Percentiles rank a stretch among this genome's conserved stretches.
phyloP scores from a whole-genome alignment of 1,140 invertebrate genomes.

The Orchestia grillus region DNA sequence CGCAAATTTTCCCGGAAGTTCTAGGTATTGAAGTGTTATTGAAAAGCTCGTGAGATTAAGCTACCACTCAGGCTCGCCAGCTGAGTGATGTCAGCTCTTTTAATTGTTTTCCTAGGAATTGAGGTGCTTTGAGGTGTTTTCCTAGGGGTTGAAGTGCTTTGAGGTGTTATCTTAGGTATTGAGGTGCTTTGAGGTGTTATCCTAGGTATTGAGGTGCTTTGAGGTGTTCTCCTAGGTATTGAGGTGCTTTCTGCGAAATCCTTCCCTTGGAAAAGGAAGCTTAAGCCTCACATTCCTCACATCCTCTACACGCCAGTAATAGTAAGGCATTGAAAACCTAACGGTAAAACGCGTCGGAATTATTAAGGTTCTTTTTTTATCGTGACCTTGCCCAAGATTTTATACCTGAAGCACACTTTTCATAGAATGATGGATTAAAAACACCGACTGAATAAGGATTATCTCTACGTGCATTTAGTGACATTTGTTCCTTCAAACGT shows the following conservation, averaged over 20 bases:
- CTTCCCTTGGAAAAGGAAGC: too few relatives aligned
- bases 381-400: too few relatives aligned
- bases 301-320: too few relatives aligned
- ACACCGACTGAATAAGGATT: too few relatives aligned
- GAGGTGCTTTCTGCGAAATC: not conserved
- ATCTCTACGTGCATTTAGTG: too few relatives aligned
- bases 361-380: too few relatives aligned
- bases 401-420: too few relatives aligned
- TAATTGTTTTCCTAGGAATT: not conserved
- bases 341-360: too few relatives aligned
- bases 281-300: too few relatives aligned
- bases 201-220: not conserved
- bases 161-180: not conserved
- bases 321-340: too few relatives aligned
- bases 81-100: not conserved
- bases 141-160: not conserved
- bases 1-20: not conserved
- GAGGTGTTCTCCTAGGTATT: not conserved
- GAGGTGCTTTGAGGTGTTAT: not conserved
- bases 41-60: not conserved
- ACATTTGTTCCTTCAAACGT: too few relatives aligned
- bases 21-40: not conserved
- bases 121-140: not conserved
- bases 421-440: too few relatives aligned
- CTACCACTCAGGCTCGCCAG: not conserved